A percentile compares a stretch with the other conserved stretches of the same genome.
Evolutionary conservation across 2,888 invertebrate species (phyloP).

Genomic region (Drosophila merina): DNA sequence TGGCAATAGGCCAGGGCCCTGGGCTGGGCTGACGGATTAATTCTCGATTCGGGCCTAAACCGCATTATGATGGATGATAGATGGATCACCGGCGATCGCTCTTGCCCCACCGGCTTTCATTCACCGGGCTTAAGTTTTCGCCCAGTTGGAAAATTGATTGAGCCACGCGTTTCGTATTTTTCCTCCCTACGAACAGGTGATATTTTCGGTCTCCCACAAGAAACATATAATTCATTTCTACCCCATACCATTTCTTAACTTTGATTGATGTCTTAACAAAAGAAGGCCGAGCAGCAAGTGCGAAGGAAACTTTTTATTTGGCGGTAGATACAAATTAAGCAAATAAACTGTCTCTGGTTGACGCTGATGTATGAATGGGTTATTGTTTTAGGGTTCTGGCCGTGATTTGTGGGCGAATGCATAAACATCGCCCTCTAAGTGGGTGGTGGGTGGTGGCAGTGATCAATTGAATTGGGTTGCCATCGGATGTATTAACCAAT

Average conservation of each 20-base stretch:
- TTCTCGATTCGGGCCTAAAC: slow-evolving; percentile 77
- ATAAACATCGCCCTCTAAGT: slow-evolving; percentile 24
- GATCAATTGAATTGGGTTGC: slow-evolving; percentile 32
- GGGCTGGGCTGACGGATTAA: slow-evolving; percentile 77
- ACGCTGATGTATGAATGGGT: slow-evolving; percentile 65
- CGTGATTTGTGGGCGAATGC: slow-evolving; percentile 22
- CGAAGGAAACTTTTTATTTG: slow-evolving; percentile 26
- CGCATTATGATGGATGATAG: slow-evolving; percentile 78
- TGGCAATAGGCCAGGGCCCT: slow-evolving; percentile 61
- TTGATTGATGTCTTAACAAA: slow-evolving; percentile 64
- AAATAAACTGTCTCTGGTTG: slow-evolving; percentile 69
- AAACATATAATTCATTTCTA: slow-evolving; percentile 57
- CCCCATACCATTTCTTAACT: slow-evolving; percentile 29
- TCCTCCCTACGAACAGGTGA: slow-evolving; percentile 49
- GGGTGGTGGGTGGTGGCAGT: slow-evolving; percentile 44
- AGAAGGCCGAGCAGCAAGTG: slow-evolving; percentile 33
- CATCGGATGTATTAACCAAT: slow-evolving; percentile 38
- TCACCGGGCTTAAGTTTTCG: slow-evolving; percentile 70
- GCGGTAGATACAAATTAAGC: slow-evolving; percentile 59
- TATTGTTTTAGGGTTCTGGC: slow-evolving; percentile 37
- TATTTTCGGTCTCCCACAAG: slow-evolving; percentile 21
- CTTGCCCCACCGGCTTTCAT: slow-evolving; percentile 55
- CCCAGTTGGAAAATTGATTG: slow-evolving; percentile 68
- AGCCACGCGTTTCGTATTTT: slow-evolving; percentile 58
- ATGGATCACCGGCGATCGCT: slow-evolving; percentile 68